Conservation (phyloP, 2,113 vertebrate species). For the Saccopteryx leptura region DNA sequence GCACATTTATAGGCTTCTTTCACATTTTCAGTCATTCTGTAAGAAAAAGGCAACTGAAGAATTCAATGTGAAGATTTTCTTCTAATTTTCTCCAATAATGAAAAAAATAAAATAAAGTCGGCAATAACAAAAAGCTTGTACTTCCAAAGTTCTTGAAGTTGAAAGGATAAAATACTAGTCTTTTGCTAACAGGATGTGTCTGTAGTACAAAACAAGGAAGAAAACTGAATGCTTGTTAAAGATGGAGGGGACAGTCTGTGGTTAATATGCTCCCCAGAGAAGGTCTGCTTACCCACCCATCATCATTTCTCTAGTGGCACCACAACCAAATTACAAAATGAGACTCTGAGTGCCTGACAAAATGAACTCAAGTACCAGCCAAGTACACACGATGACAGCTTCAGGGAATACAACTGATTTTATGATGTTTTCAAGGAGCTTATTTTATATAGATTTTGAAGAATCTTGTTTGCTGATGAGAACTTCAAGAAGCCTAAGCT, state of each 20-base stretch:
- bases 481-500: constrained; percentile 97
- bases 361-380: constrained; percentile 87
- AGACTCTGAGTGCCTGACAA: constrained; percentile 87
- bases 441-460: constrained; percentile 96
- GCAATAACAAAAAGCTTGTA: constrained; percentile 80
- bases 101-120: constrained; percentile 79
- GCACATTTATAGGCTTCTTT: constrained; percentile 78
- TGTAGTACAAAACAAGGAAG: constrained; percentile 82
- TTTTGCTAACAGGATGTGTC: constrained; percentile 83
- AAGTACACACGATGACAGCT: constrained; percentile 83
- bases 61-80: constrained; percentile 84
- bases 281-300: constrained; percentile 84
- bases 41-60: constrained; percentile 88
- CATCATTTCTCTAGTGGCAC: constrained; percentile 85
- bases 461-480: constrained; percentile 99
- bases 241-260: constrained; percentile 85
- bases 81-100: constrained; percentile 86
- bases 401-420: constrained; percentile 84
- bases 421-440: constrained; percentile 82
- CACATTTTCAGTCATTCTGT: constrained; percentile 84
- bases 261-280: constrained; percentile 79
- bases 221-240: constrained; percentile 84
- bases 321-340: constrained; percentile 87
- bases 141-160: constrained; percentile 87
- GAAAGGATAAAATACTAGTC: constrained; percentile 85